These are phyloP conservation scores for Amorpha juglandis DNA, from an alignment of 2,888 invertebrate genomes.

Conservation along the genomic window DNA sequence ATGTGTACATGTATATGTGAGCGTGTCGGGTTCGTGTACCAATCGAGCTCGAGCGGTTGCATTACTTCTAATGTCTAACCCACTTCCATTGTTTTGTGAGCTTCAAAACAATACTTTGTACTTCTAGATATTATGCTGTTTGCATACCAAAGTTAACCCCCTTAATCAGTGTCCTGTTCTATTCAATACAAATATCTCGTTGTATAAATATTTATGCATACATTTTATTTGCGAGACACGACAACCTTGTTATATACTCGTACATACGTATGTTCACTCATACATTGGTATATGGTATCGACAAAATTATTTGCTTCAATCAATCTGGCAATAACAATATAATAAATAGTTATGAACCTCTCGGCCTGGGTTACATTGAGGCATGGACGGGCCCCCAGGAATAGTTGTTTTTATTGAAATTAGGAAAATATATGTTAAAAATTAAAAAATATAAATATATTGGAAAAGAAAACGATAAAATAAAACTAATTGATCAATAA, in stretches of 20 bases:
- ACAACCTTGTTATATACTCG: constrained; percentile 7
- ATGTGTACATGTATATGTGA: constrained; percentile 31
- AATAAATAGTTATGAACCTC: constrained; percentile 1
- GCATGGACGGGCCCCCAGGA: too few species aligned
- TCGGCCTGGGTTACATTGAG: too few species aligned
- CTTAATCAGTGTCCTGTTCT: background rate
- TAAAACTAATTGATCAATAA: too few species aligned
- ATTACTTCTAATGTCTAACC: constrained; percentile 48
- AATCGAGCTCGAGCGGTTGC: constrained; percentile 50
- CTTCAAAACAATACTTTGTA: constrained; percentile 34
- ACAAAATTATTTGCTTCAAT: background rate
- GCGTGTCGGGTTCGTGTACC: constrained; percentile 37
- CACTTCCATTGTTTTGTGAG: constrained; percentile 47
- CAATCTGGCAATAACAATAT: background rate
- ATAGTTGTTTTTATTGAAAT: too few species aligned
- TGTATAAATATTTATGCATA: background rate
- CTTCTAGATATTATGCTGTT: constrained; percentile 16
- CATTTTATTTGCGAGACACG: constrained; percentile 1
- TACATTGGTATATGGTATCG: background rate
- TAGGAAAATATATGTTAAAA: too few species aligned
- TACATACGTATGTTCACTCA: background rate
- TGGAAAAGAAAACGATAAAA: too few species aligned
- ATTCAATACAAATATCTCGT: background rate
- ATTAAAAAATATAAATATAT: too few species aligned
- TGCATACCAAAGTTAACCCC: constrained; percentile 12